Percentiles rank a stretch among this genome's conserved stretches.
Evolutionary conservation across 2,797 vertebrate species (phyloP).

Genomic region (Chrosomus eos): DNA sequence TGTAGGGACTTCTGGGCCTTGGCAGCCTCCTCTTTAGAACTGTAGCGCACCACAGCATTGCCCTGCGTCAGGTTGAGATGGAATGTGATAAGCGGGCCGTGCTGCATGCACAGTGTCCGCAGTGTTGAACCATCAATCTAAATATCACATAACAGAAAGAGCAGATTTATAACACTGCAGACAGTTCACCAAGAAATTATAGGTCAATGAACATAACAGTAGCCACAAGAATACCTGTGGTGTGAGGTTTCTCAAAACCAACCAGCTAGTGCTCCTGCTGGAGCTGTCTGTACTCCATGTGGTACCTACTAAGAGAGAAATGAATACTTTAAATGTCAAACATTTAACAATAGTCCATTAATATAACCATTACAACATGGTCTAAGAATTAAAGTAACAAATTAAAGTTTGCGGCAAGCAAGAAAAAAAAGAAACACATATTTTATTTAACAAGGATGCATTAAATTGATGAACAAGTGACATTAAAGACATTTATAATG

Average conservation of each 20-base stretch:
- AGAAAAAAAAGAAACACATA: neutral
- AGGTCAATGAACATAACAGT: neutral
- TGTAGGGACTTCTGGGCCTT: conserved; percentile 99
- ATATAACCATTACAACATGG: neutral
- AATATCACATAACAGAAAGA: neutral
- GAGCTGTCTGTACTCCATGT: conserved; percentile 97
- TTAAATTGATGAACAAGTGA: neutral
- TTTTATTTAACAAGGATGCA: neutral
- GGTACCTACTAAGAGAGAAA: conserved; percentile 78
- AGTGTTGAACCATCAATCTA: conserved; percentile 97
- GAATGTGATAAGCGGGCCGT: conserved; percentile 74
- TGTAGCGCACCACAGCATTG: conserved; percentile 98
- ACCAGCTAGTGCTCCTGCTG: conserved; percentile 96
- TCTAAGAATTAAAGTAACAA: no score
- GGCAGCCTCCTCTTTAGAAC: conserved; percentile 96
- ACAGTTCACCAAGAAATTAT: neutral
- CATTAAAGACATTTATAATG: neutral
- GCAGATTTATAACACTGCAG: neutral
- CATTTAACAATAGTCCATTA: neutral
- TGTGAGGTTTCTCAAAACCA: conserved; percentile 97
- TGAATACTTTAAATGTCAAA: neutral
- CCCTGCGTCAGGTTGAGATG: conserved; percentile 95
- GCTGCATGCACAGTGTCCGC: conserved; percentile 95
- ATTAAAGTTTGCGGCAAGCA: neutral
- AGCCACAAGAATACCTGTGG: conserved; percentile 83